Evolutionary conservation across 2,888 invertebrate species (phyloP).

Genomic region (Cheilosia grossa): DNA sequence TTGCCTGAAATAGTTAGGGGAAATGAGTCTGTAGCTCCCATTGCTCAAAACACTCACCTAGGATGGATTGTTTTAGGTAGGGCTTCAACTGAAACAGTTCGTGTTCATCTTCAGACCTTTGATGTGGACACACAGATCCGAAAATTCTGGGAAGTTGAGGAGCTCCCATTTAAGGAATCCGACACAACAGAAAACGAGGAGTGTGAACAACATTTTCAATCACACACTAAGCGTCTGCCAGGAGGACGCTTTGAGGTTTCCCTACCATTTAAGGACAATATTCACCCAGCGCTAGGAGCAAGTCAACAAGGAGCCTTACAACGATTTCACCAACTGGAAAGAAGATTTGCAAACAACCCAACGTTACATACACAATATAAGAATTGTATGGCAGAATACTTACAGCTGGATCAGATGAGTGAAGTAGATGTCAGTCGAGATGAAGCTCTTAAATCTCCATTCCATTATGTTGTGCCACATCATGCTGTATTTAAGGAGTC

Average conservation of each 20-base stretch:
- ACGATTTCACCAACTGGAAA: conserved; percentile 7
- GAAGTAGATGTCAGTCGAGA: conserved; percentile 20
- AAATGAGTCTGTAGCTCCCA: conserved; percentile 14
- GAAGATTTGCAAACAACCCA: conserved; percentile 7
- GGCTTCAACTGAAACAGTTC: not conserved
- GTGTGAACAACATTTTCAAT: conserved; percentile 2
- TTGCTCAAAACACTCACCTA: conserved; percentile 33
- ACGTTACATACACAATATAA: not conserved
- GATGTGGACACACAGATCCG: conserved; percentile 13
- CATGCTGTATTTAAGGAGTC: conserved; percentile 40
- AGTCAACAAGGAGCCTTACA: conserved; percentile 6
- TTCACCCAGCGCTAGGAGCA: conserved; percentile 14
- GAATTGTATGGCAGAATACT: conserved; percentile 13
- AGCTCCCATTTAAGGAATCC: not conserved
- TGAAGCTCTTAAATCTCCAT: conserved; percentile 12
- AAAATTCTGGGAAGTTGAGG: conserved; percentile 34
- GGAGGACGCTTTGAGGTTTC: too few species aligned
- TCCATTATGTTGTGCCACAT: conserved; percentile 29
- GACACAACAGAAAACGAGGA: not conserved
- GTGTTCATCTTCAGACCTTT: not conserved
- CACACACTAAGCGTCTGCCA: conserved; percentile 16
- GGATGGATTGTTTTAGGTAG: conserved; percentile 12
- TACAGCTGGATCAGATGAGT: conserved; percentile 21
- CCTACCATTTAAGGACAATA: conserved; percentile 14
- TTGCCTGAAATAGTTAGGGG: conserved; percentile 19